Evolutionary conservation across 2,113 vertebrate species (phyloP).

Genomic region (Oceanites oceanicus): DNA sequence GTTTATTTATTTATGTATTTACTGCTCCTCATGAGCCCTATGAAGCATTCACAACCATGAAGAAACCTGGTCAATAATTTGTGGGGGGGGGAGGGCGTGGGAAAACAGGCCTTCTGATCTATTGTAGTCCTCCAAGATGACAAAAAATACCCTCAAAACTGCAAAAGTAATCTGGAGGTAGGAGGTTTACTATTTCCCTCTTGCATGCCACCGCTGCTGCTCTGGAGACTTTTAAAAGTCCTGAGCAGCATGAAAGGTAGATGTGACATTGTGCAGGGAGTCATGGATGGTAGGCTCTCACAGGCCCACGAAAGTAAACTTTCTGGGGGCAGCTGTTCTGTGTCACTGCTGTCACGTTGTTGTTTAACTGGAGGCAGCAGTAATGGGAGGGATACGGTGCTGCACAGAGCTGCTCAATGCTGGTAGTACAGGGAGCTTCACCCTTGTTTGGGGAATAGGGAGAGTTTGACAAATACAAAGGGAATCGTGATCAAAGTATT

Average conservation of each 20-base stretch:
- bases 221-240: not conserved
- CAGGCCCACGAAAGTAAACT: not conserved
- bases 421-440: rapidly evolving
- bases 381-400: not conserved
- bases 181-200: not conserved
- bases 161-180: not conserved
- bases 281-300: not conserved
- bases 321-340: not conserved
- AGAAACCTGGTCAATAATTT: not conserved
- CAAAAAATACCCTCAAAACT: not conserved
- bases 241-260: not conserved
- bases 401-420: not conserved
- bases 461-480: not conserved
- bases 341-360: not conserved
- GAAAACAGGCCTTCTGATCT: not conserved
- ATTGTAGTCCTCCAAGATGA: not conserved
- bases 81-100: rapidly evolving
- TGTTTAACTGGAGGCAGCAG: not conserved
- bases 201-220: not conserved
- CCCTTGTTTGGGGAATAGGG: not conserved
- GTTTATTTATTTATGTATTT: not conserved
- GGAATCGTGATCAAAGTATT: not conserved
- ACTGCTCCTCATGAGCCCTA: not conserved
- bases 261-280: not conserved
- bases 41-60: not conserved